Conservation (phyloP, 1,140 invertebrate species). For the Lordiphosa collinella region DNA sequence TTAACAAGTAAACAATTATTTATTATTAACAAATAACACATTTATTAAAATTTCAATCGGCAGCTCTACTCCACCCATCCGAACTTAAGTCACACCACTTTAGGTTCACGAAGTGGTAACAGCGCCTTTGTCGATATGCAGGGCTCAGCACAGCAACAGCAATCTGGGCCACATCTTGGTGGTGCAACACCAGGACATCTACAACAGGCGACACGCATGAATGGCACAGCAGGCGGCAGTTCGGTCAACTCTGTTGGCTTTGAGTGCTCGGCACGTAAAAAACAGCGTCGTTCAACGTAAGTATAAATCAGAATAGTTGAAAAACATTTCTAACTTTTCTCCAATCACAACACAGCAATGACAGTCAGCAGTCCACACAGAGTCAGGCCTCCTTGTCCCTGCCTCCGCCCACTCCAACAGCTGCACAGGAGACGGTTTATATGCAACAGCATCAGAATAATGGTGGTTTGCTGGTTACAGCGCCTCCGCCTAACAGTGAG, state of each 20-base stretch:
- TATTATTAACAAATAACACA: no score
- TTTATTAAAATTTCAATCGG: background rate
- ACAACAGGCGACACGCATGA: slow-evolving; percentile 47
- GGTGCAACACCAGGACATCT: slow-evolving; percentile 25
- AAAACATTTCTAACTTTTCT: no score
- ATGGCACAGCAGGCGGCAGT: slow-evolving; percentile 43
- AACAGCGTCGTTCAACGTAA: slow-evolving; percentile 80
- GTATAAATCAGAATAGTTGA: background rate
- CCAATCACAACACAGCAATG: slow-evolving; percentile 45
- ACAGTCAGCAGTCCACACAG: slow-evolving; percentile 71
- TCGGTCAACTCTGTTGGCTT: slow-evolving; percentile 19
- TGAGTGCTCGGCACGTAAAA: slow-evolving; percentile 80
- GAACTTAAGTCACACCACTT: slow-evolving; percentile 26
- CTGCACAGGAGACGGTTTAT: slow-evolving; percentile 14
- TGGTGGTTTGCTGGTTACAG: slow-evolving; percentile 47
- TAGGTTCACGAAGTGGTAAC: slow-evolving; percentile 35
- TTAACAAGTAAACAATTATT: no score
- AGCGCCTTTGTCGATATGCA: slow-evolving; percentile 60
- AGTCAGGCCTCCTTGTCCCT: slow-evolving; percentile 65
- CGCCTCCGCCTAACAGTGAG: slow-evolving; percentile 29
- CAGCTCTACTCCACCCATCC: slow-evolving; percentile 66
- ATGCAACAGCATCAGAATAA: slow-evolving; percentile 49
- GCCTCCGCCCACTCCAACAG: slow-evolving; percentile 42
- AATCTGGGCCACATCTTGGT: slow-evolving; percentile 19
- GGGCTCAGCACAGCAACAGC: slow-evolving; percentile 27